These are phyloP conservation scores for Erpobdella octoculata DNA, from an alignment of 2,888 invertebrate species.

Conservation along the genomic window DNA sequence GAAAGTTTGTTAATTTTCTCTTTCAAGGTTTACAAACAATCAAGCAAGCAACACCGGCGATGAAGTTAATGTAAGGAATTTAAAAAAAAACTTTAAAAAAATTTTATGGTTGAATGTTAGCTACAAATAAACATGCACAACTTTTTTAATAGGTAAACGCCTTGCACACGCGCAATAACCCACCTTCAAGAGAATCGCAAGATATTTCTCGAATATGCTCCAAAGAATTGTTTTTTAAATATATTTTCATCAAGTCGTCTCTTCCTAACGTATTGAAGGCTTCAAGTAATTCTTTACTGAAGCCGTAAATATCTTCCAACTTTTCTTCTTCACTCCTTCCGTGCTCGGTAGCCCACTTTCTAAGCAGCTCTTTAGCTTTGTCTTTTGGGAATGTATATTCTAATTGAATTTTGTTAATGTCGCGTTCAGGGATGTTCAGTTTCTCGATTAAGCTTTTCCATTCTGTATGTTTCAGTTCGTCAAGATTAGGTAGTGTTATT, in stretches of 20 bases:
- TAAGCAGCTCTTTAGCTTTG: conserved; percentile 83
- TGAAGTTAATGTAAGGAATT: too few relatives aligned
- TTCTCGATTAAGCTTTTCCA: conserved; percentile 46
- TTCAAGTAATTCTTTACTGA: conserved; percentile 15
- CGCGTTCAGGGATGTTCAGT: conserved; percentile 75
- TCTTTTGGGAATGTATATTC: conserved; percentile 76
- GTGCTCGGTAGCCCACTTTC: conserved; percentile 80
- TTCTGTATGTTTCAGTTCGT: conserved; percentile 3
- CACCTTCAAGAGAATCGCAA: too few relatives aligned
- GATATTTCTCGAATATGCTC: too few relatives aligned
- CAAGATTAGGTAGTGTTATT: not conserved
- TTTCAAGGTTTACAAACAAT: too few relatives aligned
- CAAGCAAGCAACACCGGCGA: too few relatives aligned
- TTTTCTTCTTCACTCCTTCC: conserved; percentile 64
- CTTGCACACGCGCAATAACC: too few relatives aligned
- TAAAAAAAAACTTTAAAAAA: too few relatives aligned
- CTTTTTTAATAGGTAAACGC: too few relatives aligned
- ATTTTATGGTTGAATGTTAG: too few relatives aligned
- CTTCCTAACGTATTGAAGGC: conserved; percentile 29
- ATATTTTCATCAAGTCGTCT: conserved; percentile 32
- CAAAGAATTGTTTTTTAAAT: conserved; percentile 39
- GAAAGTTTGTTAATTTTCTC: too few relatives aligned
- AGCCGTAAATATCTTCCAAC: conserved; percentile 24
- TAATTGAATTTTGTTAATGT: conserved; percentile 68
- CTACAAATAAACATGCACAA: too few relatives aligned